These are phyloP conservation scores for Stratiolaelaps scimitus DNA, from an alignment of 1,140 invertebrate species.

Conservation along the genomic window DNA sequence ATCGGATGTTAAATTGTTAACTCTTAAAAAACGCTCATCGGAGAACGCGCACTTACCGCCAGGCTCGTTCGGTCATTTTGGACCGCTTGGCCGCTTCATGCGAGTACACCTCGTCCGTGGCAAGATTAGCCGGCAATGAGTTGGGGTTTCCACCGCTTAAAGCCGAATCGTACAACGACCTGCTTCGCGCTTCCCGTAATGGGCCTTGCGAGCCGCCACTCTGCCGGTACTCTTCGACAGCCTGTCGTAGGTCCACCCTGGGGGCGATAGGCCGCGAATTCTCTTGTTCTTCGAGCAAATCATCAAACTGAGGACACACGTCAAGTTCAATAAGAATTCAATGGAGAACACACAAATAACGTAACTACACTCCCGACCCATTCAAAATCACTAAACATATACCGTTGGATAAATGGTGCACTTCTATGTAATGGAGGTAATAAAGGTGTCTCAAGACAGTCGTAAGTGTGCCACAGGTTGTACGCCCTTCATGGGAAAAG, in stretches of 20 bases:
- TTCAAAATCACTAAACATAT: too few relatives aligned
- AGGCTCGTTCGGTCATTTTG: slow-evolving; percentile 17
- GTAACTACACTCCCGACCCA: too few relatives aligned
- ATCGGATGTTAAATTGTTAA: too few relatives aligned
- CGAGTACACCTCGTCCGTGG: slow-evolving; percentile 6
- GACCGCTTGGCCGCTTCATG: slow-evolving; percentile 13
- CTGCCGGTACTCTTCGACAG: slow-evolving; percentile 8
- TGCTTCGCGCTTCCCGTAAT: background rate
- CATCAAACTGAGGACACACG: slow-evolving; percentile 1
- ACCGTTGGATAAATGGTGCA: too few relatives aligned
- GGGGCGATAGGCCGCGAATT: slow-evolving; percentile 15
- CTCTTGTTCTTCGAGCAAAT: slow-evolving; percentile 23
- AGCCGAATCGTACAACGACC: slow-evolving; percentile 2
- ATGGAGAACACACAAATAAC: slow-evolving; percentile 3
- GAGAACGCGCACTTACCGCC: too few relatives aligned
- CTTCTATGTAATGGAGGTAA: too few relatives aligned
- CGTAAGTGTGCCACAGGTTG: too few relatives aligned
- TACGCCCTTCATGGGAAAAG: too few relatives aligned
- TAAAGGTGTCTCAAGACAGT: too few relatives aligned
- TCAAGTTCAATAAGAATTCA: background rate
- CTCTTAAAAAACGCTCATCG: too few relatives aligned
- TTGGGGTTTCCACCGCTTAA: too few relatives aligned
- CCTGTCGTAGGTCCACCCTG: background rate
- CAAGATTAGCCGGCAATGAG: background rate
- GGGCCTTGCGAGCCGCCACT: slow-evolving; percentile 1